Percentiles rank a stretch among this genome's conserved stretches.
These are phyloP conservation scores for Sebastes baramenuke DNA, from an alignment of 2,797 vertebrate genomes.

Conservation along the genomic window DNA sequence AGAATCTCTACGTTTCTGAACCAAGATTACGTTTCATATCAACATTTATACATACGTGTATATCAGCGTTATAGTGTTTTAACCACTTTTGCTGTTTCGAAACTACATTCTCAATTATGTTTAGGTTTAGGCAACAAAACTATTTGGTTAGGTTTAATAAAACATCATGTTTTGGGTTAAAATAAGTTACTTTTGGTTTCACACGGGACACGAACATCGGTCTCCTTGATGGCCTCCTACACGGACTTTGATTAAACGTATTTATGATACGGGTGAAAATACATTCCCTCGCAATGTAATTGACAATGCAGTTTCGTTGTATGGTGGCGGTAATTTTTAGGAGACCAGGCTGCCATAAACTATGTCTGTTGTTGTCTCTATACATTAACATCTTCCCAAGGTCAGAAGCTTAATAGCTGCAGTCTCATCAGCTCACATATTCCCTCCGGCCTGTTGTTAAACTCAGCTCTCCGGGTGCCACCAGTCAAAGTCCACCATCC, in stretches of 20 bases:
- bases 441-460: constrained; percentile 12
- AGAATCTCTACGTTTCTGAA: neutral
- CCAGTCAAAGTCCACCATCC: neutral
- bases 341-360: neutral
- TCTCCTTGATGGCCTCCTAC: neutral
- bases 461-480: neutral
- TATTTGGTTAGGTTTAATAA: neutral
- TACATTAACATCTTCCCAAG: constrained; percentile 21
- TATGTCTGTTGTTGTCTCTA: neutral
- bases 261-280: neutral
- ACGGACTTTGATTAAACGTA: neutral
- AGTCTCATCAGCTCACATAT: constrained; percentile 11
- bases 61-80: too few relatives aligned
- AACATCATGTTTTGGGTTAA: neutral
- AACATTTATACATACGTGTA: too few relatives aligned
- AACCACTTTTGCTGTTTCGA: neutral
- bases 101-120: neutral
- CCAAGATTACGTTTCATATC: too few relatives aligned
- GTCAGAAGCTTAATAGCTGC: constrained; percentile 28
- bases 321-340: neutral
- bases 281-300: neutral
- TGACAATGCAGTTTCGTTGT: neutral
- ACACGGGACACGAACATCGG: neutral
- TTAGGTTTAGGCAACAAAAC: neutral
- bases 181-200: neutral